Base-by-base conservation (phyloP, 2,888 invertebrate species). In the Escarpia spicata region DNA sequence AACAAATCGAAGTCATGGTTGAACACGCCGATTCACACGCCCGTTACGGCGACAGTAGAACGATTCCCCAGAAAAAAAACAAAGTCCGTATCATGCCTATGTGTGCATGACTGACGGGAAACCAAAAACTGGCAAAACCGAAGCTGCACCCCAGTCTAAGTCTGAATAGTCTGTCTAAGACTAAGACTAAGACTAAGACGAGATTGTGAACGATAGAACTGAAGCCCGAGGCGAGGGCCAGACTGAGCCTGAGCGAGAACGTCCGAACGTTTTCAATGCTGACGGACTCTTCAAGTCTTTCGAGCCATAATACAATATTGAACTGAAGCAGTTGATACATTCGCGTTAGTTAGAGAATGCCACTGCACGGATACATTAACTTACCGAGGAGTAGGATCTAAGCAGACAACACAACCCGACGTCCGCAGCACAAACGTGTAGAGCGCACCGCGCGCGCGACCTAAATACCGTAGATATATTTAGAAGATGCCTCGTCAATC, bases 381-480 rank as follows among this genome's bases (percentile, higher is more conserved):
- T 26, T 75, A 75, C 75, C 19, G n/a, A 52, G 52, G 10, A 52
- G 52, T 26, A 75, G 75, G 26, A 75, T 75, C 75, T 15, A 19
- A 26, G 4, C 75, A 75, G 26, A 75, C n/a, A 26, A 75, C 75
- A 75, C 19, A 75, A 15, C 26, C 75, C 75, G 19, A 26, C 75
- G 0, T n/a, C 75, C 19, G 75, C n/a, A 75, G n/a, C 75, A 26
- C 6, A 75, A 75, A 37, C 37, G 37, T 37, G n/a, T 75, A 15
- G 75, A 75, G 19, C 19, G 75, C 60, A 60, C 75, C 2, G 75
- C 75, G n/a, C 75, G 6, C 19, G 3, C n/a, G 75, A 75, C 75
- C 75, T 26, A 75, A 75, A 75, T 75, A 75, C 75, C 75, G 75
- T 75, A 75, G 75, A 75, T 75, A 75, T 75, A 75, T 75, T 75